Evolutionary conservation across 2,113 vertebrate species (phyloP), one percentile per base, ranked within the genome.

Genomic region (Cettia cetti): DNA sequence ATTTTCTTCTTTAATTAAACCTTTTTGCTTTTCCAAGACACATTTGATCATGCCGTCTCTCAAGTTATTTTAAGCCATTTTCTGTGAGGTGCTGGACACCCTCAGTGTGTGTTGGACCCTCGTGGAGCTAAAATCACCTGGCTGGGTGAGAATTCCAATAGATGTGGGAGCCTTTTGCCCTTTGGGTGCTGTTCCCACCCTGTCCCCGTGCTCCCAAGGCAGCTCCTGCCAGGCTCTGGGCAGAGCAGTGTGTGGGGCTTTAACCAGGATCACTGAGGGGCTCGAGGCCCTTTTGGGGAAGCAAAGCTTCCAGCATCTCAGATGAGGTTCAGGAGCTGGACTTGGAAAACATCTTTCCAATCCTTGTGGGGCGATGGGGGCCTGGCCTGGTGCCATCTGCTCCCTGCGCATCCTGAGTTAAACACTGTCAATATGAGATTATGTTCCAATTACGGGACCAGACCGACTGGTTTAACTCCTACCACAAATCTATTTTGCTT

Each of bases 391-490:
- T 81, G 95, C 94, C 94, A 75, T 35, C 53, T 71, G 76, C 71
- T 90, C 92, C 94, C 88, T 53, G 93, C 1, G 0, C 92, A 93
- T 95, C 96, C 93, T 81, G 88, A 78, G 92, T 53, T 93, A 69
- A 90, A 90, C 72, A 82, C 92, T 95, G 95, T 93, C 94, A 90
- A 88, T 95, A 96, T 95, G 86, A 95, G 93, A 95, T 95, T 96
- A 96, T 89, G 86, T 79, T 90, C 90, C 94, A 96, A 96, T 95
- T 95, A 95, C 68, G 17, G 94, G 65, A 96, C 92, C 93, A 95
- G 95, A 90, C 95, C 7, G 87, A 95, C 95, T 96, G 94, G 95
- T 96, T 96, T 86, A 92, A 89, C 94, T 96, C 88, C 96, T 81
- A 52, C 68, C 82, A 86, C 49, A 92, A 92, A 96, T 96, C 92